phyloP scores from a whole-genome alignment of 2,113 vertebrate species.

The Connochaetes taurinus region DNA sequence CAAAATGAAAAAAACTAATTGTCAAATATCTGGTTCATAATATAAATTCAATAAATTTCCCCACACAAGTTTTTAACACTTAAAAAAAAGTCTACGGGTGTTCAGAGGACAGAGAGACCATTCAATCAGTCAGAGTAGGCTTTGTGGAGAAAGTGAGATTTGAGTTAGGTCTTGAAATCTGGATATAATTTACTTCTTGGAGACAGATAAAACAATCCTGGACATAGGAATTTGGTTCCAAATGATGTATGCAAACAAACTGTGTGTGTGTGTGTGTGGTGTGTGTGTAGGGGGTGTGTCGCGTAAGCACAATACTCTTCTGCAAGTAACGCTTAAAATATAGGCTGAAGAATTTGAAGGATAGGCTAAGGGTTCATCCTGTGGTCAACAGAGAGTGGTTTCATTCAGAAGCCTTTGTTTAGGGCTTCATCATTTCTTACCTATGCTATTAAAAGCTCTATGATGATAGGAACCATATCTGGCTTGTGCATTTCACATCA shows the following conservation, averaged over 20 bases:
- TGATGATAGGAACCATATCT: not conserved
- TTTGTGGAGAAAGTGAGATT: not conserved
- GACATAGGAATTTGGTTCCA: not conserved
- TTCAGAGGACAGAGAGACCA: not conserved
- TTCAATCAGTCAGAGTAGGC: not conserved
- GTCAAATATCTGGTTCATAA: not conserved
- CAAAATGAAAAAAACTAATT: conserved; percentile 8
- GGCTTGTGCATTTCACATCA: not conserved
- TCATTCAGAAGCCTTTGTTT: not conserved
- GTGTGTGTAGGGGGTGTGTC: not conserved
- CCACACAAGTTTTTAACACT: not conserved
- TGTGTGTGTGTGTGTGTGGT: not conserved
- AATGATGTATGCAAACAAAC: not conserved
- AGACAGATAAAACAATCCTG: not conserved
- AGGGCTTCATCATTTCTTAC: not conserved
- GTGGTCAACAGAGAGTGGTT: not conserved
- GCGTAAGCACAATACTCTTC: not conserved
- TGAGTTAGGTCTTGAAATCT: not conserved
- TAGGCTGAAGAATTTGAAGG: not conserved
- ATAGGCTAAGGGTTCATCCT: not conserved
- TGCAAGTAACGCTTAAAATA: not conserved
- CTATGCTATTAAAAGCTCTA: not conserved
- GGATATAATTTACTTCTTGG: not conserved
- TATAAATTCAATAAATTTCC: not conserved
- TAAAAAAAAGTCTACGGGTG: not conserved